phyloP scores from a whole-genome alignment of 1,140 invertebrate genomes.

The Halesus radiatus region DNA sequence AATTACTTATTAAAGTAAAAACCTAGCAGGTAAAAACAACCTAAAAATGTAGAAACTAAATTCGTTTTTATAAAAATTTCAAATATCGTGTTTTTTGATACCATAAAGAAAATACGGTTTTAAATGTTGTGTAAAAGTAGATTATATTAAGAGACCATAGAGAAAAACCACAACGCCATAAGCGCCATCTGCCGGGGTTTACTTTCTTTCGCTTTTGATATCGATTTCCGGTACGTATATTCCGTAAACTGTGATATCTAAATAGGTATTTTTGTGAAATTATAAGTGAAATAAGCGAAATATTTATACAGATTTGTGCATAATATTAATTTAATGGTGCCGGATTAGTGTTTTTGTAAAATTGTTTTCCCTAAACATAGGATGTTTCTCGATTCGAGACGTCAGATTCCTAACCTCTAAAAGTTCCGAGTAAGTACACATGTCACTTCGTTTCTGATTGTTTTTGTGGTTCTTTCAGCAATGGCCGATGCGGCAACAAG shows the following conservation, averaged over 20 bases:
- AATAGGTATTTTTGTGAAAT: constrained; percentile 27
- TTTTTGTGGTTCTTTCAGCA: constrained; percentile 67
- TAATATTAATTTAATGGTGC: background rate
- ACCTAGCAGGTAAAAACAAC: too few relatives aligned
- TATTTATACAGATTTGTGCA: background rate
- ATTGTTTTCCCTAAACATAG: background rate
- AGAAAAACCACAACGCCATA: background rate
- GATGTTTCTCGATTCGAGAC: constrained; percentile 46
- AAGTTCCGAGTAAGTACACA: constrained; percentile 28
- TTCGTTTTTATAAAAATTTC: too few relatives aligned
- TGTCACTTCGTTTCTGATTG: constrained; percentile 53
- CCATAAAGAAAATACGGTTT: background rate
- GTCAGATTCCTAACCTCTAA: constrained; percentile 50
- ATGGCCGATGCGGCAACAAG: constrained; percentile 75
- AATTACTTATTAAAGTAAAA: too few relatives aligned
- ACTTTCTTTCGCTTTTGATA: constrained; percentile 41
- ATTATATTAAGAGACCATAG: background rate
- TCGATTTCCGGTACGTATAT: constrained; percentile 47
- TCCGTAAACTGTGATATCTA: constrained; percentile 37
- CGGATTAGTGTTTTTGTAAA: background rate
- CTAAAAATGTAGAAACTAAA: too few relatives aligned
- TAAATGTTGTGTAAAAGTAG: background rate
- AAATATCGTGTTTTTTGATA: too few relatives aligned
- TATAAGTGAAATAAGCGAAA: constrained; percentile 3
- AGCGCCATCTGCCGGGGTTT: constrained; percentile 28